Conservation (phyloP, 1,140 invertebrate genomes). For the Latrodectus geometricus region DNA sequence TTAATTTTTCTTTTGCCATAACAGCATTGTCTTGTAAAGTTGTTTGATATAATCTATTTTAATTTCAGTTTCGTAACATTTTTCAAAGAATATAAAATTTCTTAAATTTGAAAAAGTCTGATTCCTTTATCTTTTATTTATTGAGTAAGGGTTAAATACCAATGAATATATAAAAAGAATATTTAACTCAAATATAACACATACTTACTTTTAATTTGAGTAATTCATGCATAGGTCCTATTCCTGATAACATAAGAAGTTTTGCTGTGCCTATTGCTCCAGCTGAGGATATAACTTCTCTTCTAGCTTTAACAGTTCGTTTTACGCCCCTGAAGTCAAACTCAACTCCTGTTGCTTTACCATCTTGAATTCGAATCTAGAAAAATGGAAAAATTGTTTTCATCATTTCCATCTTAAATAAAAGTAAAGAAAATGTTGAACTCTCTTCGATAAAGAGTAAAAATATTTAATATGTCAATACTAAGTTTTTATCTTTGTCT, state of each 20-base stretch:
- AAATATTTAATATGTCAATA: too few relatives aligned
- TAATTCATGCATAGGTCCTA: slow-evolving; percentile 73
- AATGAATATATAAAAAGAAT: too few relatives aligned
- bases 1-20: too few relatives aligned
- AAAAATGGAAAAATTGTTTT: neutral
- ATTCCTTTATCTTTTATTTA: neutral
- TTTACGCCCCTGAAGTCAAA: slow-evolving; percentile 16
- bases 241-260: slow-evolving; percentile 41
- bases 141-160: too few relatives aligned
- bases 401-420: neutral
- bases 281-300: slow-evolving; percentile 81
- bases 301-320: slow-evolving; percentile 74
- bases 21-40: too few relatives aligned
- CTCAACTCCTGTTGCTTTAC: slow-evolving; percentile 25
- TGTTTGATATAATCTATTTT: too few relatives aligned
- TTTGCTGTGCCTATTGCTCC: slow-evolving; percentile 10
- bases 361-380: slow-evolving; percentile 18
- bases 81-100: neutral
- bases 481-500: too few relatives aligned
- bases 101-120: neutral
- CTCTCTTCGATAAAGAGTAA: neutral
- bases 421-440: neutral
- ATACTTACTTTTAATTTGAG: slow-evolving; percentile 60
- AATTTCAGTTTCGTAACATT: too few relatives aligned
- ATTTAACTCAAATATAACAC: neutral